phyloP scores from a whole-genome alignment of 2,113 vertebrate species.

The Myotis davidii region DNA sequence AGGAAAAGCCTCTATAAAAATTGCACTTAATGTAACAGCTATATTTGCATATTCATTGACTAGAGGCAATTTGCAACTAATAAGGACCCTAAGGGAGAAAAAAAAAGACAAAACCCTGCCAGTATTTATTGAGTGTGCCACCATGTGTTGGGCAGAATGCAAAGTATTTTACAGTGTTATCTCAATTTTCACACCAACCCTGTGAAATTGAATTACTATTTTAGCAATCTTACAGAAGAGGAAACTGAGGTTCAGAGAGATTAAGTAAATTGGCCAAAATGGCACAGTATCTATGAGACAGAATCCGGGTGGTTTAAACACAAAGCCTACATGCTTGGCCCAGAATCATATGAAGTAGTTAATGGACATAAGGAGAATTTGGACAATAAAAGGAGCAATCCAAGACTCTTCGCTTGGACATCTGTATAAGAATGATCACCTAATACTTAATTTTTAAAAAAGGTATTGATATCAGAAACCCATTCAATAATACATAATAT shows the following conservation, averaged over 20 bases:
- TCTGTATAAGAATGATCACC: not conserved
- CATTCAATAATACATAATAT: not conserved
- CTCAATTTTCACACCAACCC: conserved; percentile 27
- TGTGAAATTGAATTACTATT: not conserved
- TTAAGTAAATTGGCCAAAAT: not conserved
- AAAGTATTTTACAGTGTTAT: not conserved
- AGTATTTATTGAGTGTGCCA: not conserved
- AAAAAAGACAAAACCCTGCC: not conserved
- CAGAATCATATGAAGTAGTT: not conserved
- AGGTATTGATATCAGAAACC: not conserved
- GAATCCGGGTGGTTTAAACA: not conserved
- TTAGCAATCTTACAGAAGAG: not conserved
- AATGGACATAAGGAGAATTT: not conserved
- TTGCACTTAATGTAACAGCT: not conserved
- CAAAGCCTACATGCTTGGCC: not conserved
- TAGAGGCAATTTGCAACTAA: conserved; percentile 15
- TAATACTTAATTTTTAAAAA: not conserved
- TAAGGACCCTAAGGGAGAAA: not conserved
- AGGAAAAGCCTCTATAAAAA: not conserved
- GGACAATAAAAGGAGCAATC: not conserved
- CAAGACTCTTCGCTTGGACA: not conserved
- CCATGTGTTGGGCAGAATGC: not conserved
- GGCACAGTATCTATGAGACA: not conserved
- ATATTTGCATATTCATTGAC: not conserved
- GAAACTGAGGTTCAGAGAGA: not conserved